Conservation (phyloP, 2,113 vertebrate species). For the Rafetus swinhoei region DNA sequence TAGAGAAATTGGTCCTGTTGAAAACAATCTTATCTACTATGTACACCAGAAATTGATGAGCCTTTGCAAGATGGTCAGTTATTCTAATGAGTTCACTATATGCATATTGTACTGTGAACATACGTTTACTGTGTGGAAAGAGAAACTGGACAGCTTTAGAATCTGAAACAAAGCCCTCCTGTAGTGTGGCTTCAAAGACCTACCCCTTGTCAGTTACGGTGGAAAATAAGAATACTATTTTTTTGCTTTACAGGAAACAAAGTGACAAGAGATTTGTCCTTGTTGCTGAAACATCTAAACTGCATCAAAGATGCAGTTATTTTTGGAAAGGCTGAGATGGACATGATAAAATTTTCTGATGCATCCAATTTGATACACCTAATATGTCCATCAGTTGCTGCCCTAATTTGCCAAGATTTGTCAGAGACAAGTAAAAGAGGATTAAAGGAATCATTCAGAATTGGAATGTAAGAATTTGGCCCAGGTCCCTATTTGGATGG, state of each 20-base stretch:
- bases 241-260: not conserved
- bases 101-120: fast-evolving
- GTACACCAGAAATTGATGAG: not conserved
- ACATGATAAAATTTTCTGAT: not conserved
- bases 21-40: not conserved
- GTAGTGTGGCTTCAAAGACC: not conserved
- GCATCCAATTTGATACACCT: not conserved
- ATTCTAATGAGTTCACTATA: not conserved
- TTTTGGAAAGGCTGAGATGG: conserved; percentile 1
- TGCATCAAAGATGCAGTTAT: not conserved
- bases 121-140: not conserved
- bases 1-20: not conserved
- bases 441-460: not conserved
- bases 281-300: not conserved
- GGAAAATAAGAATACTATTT: not conserved
- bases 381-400: not conserved
- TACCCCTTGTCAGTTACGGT: not conserved
- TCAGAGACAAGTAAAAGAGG: not conserved
- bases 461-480: not conserved
- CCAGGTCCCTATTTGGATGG: not conserved
- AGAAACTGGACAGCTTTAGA: not conserved
- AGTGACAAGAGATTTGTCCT: not conserved
- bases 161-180: not conserved
- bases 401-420: conserved; percentile 8
- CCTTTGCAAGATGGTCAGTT: not conserved